Conservation (phyloP, 2,888 invertebrate species). For the Tanypteryx hageni region DNA sequence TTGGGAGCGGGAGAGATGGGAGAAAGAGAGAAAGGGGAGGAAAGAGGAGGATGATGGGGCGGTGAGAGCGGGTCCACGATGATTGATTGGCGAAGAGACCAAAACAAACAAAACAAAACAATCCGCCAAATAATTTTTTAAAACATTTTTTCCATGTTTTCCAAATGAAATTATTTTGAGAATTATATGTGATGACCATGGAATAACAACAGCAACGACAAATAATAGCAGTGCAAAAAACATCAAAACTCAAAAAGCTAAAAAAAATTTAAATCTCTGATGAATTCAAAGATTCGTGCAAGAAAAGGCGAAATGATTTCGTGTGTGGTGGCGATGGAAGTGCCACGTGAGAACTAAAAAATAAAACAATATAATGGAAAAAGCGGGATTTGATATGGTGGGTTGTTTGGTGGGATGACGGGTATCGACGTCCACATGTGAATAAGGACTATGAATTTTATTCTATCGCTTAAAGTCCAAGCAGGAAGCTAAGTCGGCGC, state of each 20-base stretch:
- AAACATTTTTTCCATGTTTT: neutral
- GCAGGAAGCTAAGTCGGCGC: neutral
- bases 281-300: neutral
- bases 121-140: neutral
- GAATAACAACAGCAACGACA: neutral
- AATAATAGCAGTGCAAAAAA: neutral
- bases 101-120: conserved; percentile 12
- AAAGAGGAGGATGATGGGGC: conserved; percentile 60
- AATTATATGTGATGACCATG: neutral
- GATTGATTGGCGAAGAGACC: conserved; percentile 40
- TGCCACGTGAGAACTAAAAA: neutral
- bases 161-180: neutral
- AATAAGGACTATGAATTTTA: no score
- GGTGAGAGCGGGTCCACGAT: conserved; percentile 52
- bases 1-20: neutral
- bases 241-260: neutral
- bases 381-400: neutral
- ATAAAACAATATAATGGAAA: neutral
- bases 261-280: neutral
- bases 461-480: neutral
- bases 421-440: neutral
- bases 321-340: neutral
- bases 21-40: conserved; percentile 25
- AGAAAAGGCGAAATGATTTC: neutral
- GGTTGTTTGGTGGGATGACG: neutral